phyloP scores from a whole-genome alignment of 2,113 vertebrate species.

The Mionectes macconnelli region DNA sequence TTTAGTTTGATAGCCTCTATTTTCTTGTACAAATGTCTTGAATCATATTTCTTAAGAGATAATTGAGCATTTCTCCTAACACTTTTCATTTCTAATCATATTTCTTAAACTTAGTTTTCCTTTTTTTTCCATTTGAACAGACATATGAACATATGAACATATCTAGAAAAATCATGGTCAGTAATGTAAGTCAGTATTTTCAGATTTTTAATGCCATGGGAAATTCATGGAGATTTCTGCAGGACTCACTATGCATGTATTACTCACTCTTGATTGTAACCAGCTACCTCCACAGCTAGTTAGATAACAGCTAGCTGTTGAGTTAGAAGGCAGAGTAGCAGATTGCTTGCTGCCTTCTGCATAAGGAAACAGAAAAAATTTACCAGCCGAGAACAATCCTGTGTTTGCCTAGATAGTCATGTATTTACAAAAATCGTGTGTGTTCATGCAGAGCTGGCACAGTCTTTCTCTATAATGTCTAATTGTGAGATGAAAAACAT shows the following conservation, averaged over 20 bases:
- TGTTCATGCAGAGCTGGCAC: neutral
- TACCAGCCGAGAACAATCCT: neutral
- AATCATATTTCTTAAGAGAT: neutral
- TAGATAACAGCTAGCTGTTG: neutral
- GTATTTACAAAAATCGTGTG: neutral
- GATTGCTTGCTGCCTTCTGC: neutral
- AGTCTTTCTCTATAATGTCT: neutral
- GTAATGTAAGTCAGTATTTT: neutral
- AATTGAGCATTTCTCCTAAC: neutral
- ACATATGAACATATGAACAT: neutral
- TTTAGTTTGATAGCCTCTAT: neutral
- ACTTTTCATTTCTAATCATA: neutral
- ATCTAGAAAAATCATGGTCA: neutral
- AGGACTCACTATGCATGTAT: neutral
- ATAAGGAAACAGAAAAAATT: neutral
- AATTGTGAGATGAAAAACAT: neutral
- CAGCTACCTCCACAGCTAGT: neutral
- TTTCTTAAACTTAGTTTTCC: accelerated
- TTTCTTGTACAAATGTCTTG: neutral
- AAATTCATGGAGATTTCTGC: neutral
- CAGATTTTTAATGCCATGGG: neutral
- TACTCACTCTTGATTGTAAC: neutral
- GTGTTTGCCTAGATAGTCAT: neutral
- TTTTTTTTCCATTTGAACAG: too few relatives aligned
- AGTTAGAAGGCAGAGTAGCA: neutral